These are phyloP conservation scores for Pardalotus punctatus DNA, from an alignment of 2,113 vertebrate genomes.

Conservation along the genomic window DNA sequence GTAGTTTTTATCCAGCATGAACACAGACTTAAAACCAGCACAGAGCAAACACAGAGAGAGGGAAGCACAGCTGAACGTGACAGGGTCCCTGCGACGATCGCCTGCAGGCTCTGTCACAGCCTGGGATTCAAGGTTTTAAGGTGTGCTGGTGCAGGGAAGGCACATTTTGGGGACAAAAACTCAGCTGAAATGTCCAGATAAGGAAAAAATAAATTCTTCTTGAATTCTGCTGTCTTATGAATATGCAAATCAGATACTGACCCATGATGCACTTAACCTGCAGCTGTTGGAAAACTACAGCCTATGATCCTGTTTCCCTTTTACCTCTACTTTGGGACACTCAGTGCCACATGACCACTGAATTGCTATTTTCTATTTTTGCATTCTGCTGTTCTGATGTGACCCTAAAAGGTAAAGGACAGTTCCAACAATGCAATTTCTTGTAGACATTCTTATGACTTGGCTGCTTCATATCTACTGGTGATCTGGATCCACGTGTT, in stretches of 20 bases:
- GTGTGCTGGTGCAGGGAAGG: background rate
- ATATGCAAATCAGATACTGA: background rate
- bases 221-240: conserved; percentile 19
- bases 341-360: background rate
- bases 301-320: background rate
- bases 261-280: rapidly evolving
- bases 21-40: background rate
- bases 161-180: rapidly evolving
- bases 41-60: background rate
- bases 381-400: background rate
- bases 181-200: background rate
- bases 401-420: background rate
- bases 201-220: background rate
- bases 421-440: background rate
- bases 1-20: background rate
- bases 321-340: background rate
- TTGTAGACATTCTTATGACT: background rate
- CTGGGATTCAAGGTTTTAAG: background rate
- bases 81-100: background rate
- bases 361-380: background rate
- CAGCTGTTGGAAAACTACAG: background rate
- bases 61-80: background rate
- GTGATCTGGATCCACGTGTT: background rate
- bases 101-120: background rate
- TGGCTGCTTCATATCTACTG: background rate